Evolutionary conservation across 2,113 vertebrate species (phyloP).

Genomic region (Melanostigma gelatinosum): DNA sequence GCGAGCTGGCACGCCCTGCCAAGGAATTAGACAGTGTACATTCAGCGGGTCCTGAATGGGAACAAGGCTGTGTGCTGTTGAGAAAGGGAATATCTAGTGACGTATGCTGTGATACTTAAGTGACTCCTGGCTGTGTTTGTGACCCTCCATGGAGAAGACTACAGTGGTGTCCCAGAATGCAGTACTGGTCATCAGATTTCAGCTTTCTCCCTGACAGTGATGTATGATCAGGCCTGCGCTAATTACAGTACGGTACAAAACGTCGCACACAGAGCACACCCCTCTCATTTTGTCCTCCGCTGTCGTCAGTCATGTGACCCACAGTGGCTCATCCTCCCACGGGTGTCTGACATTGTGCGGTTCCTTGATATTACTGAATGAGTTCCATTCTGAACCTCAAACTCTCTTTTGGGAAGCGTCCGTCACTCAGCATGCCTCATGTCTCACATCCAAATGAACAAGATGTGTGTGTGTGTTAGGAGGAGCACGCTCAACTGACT

Average conservation of each 20-base stretch:
- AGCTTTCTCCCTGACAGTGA: constrained; percentile 5
- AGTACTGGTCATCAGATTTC: constrained; percentile 32
- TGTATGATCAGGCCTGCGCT: constrained; percentile 21
- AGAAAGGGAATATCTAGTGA: constrained; percentile 52
- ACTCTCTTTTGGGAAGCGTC: constrained; percentile 44
- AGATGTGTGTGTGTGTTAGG: constrained; percentile 29
- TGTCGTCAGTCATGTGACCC: not conserved
- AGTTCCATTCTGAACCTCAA: constrained; percentile 36
- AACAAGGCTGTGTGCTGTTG: constrained; percentile 58
- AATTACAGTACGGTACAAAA: not conserved
- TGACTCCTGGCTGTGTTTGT: constrained; percentile 36
- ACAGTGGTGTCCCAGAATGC: constrained; percentile 24
- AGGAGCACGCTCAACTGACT: not conserved
- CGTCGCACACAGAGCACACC: not conserved
- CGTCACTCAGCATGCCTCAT: constrained; percentile 56
- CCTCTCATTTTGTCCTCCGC: constrained; percentile 19
- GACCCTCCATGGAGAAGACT: constrained; percentile 44
- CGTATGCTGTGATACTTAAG: constrained; percentile 23
- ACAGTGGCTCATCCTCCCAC: constrained; percentile 41
- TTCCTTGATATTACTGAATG: constrained; percentile 49
- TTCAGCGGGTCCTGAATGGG: constrained; percentile 43
- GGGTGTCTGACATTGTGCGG: constrained; percentile 17
- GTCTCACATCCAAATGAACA: constrained; percentile 33
- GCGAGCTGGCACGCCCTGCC: constrained; percentile 41
- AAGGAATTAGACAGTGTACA: constrained; percentile 64